phyloP scores from a whole-genome alignment of 37 sponge, comb jelly and placozoan species.

The Petrosia ficiformis region DNA sequence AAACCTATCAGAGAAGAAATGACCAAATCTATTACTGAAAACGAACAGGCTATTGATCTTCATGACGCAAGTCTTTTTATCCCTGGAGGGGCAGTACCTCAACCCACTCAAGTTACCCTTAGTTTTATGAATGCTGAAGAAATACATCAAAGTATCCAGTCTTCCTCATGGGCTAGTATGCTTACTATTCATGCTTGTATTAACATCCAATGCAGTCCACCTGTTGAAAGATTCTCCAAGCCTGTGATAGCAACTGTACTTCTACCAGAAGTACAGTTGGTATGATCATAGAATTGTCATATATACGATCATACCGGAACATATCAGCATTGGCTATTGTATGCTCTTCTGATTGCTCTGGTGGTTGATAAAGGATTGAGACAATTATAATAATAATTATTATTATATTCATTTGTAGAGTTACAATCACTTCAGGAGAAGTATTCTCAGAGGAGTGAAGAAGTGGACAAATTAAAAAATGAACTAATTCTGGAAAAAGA shows the following conservation, averaged over 20 bases:
- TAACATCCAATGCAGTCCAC: conserved; percentile 17
- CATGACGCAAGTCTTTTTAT: neutral
- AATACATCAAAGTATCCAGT: conserved; percentile 13
- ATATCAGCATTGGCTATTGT: no score
- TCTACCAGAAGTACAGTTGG: neutral
- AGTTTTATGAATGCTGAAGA: conserved; percentile 11
- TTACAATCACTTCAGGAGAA: conserved; percentile 23
- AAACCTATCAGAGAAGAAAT: neutral
- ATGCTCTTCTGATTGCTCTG: no score
- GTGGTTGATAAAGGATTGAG: conserved; percentile 34
- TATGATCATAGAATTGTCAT: conserved; percentile 32
- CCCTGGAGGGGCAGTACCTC: conserved; percentile 25
- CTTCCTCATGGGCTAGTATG: conserved; percentile 35
- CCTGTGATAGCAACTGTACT: conserved; percentile 12
- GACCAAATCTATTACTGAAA: neutral
- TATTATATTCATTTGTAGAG: neutral
- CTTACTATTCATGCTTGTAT: conserved; percentile 20
- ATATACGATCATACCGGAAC: no score
- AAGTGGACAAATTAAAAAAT: no score
- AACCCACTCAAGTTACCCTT: conserved; percentile 19
- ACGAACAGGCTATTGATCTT: neutral
- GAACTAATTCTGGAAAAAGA: no score
- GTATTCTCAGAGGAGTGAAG: no score
- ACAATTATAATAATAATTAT: neutral
- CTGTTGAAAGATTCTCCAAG: conserved; percentile 7